phyloP scores from a whole-genome alignment of 2,113 vertebrate species.

The Chionomys nivalis region DNA sequence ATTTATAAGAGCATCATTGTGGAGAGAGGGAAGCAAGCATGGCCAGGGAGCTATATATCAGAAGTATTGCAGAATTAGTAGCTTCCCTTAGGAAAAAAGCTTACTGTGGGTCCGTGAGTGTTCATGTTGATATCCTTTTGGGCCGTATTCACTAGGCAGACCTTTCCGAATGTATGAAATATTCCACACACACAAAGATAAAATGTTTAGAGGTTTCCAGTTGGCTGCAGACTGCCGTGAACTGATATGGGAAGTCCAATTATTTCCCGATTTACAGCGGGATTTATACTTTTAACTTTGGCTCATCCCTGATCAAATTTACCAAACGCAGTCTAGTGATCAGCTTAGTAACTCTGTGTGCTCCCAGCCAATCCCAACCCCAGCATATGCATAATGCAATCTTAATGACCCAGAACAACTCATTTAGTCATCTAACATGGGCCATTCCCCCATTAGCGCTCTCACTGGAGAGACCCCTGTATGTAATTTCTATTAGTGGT shows the following conservation, averaged over 20 bases:
- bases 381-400: slow-evolving; percentile 79
- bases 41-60: not conserved
- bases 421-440: slow-evolving; percentile 72
- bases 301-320: slow-evolving; percentile 78
- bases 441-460: slow-evolving; percentile 72
- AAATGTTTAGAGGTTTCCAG: slow-evolving; percentile 61
- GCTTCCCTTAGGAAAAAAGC: not conserved
- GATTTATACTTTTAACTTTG: slow-evolving; percentile 74
- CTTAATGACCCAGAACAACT: slow-evolving; percentile 80
- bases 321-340: slow-evolving; percentile 75
- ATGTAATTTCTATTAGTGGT: slow-evolving; percentile 78
- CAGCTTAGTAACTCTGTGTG: slow-evolving; percentile 67
- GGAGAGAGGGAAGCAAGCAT: not conserved
- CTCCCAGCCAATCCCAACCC: slow-evolving; percentile 71
- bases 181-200: slow-evolving; percentile 34
- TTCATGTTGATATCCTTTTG: slow-evolving; percentile 35
- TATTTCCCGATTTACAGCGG: slow-evolving; percentile 74
- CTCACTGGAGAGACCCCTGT: slow-evolving; percentile 67
- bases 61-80: not conserved
- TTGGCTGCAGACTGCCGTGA: slow-evolving; percentile 35
- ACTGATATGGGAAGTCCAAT: slow-evolving; percentile 47
- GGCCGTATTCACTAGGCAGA: not conserved
- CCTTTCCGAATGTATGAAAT: slow-evolving; percentile 44
- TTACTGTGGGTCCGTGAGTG: not conserved
- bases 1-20: not conserved